phyloP scores from a whole-genome alignment of 2,113 vertebrate genomes.

The Dipodomys ordii region DNA sequence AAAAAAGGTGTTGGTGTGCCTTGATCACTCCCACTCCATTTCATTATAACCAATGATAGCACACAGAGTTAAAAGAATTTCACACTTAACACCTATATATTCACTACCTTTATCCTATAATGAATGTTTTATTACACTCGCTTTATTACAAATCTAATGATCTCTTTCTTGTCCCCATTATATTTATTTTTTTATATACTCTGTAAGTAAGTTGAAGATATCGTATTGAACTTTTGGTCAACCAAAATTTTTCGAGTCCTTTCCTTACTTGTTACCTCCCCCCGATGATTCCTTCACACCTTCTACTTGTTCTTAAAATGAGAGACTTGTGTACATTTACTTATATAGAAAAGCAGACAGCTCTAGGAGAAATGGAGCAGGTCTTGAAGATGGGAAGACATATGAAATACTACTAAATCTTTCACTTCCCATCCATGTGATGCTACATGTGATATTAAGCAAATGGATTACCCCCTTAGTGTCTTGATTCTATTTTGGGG shows the following conservation, averaged over 20 bases:
- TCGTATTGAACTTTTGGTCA: neutral
- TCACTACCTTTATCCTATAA: neutral
- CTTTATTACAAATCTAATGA: neutral
- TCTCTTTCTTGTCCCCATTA: neutral
- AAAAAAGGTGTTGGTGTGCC: neutral
- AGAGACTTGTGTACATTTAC: neutral
- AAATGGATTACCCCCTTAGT: neutral
- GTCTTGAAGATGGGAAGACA: neutral
- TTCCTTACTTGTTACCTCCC: neutral
- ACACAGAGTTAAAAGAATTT: neutral
- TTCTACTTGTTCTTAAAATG: neutral
- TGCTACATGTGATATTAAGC: neutral
- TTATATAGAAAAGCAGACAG: neutral
- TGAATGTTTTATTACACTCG: neutral
- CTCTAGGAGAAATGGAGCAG: neutral
- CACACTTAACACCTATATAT: neutral
- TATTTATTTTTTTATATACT: neutral
- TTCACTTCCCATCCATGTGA: neutral
- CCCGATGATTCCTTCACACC: neutral
- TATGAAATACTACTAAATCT: neutral
- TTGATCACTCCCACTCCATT: neutral
- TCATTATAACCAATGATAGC: slow-evolving; percentile 36
- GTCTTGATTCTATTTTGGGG: neutral
- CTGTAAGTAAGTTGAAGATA: slow-evolving; percentile 11
- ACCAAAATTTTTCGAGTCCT: neutral